Base-by-base conservation (phyloP, 1,140 invertebrate genomes). In the Elymnias hypermnestra region DNA sequence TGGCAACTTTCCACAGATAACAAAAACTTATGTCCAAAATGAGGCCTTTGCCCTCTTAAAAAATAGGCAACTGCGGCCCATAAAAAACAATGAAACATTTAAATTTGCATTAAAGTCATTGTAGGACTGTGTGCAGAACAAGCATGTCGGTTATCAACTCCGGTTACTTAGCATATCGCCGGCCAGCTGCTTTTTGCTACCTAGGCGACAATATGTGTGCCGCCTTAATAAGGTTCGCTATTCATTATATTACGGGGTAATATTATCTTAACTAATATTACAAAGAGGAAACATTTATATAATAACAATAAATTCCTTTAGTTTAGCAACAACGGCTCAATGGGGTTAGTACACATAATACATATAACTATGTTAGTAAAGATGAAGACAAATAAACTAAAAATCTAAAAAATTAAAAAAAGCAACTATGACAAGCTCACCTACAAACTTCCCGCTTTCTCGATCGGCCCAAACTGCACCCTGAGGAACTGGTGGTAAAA, bases 121-220 rank as follows among this genome's bases (percentile, higher is more conserved):
- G 62, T 63, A 56, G 56, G 49, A 42, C 57, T 45, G 48, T 57
- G 53, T 61, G 47, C 57, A 54, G 38, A 50, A 51, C 53, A 53
- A 54, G 52, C 26, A 68, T 72, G 69, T 57, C 64, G 53, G 71
- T 74, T 83, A 82, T 82, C 74, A 77, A 62, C 63, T 33, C 23
- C 48, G 63, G 73, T 72, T 66, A 72, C 72, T 82, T 82, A 77
- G 75, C 75, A 82, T 79, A 82, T 79, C 76, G 69, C 53, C 21
- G 38, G 50, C 25, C 40, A 35, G 55, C 54, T 41, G 68, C 65
- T 84, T 82, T 82, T 82, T 79, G 73, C 67, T 62, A 36, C 63
- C 67, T 62, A 71, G 63, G 63, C 65, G 60, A 67, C 65, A 57
- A 49, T 63, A 57, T 60, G 45, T 54, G 57, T 43, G 60, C 42